Base-by-base conservation (phyloP, 2,888 invertebrate genomes). In the Chrysomela aeneicollis region DNA sequence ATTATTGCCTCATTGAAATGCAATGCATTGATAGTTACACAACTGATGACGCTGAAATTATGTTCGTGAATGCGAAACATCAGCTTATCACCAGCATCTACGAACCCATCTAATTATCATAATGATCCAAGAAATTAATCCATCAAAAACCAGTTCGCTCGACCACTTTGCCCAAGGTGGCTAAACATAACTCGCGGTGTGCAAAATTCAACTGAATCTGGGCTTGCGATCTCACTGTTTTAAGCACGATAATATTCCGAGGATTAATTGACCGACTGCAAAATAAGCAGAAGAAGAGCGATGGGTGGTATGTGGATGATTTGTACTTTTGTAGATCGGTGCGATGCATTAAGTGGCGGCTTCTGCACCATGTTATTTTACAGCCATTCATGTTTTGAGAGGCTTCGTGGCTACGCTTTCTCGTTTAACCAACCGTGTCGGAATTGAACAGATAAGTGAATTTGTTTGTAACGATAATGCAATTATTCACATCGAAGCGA, bases 101-200 rank as follows among this genome's bases (percentile, higher is more conserved):
- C 21, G n/a, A 49, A 5, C n/a, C 21, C 4, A 49, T 46, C 54
- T 63, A 52, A 63, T 63, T 59, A 63, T 47, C 46, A 30, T 59
- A 59, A 63, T 63, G 63, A 54, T 18, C 54, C 54, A 53, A 63
- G 59, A 59, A 63, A 63, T 63, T 53, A 63, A 47, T 63, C 53
- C 18, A 30, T 63, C 21, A 17, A 10, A 9, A 22, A 63, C 58
- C 47, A 47, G 59, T 58, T 59, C 42, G 9, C 2, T 9, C 9
- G 30, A 53, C 46, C 37, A 52, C 21, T 46, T 37, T 2, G n/a
- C 15, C 26, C 22, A 46, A 21, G 37, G 58, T 53, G 54, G 53
- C 47, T 54, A 26, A 19, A 46, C 59, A 47, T 15, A 53, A 19
- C 42, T 57, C 22, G n/a, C 53, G 17, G 52, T 52, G 63, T 63